Evolutionary conservation across 2,888 invertebrate genomes (phyloP).

Genomic region (Athrips mouffetella): DNA sequence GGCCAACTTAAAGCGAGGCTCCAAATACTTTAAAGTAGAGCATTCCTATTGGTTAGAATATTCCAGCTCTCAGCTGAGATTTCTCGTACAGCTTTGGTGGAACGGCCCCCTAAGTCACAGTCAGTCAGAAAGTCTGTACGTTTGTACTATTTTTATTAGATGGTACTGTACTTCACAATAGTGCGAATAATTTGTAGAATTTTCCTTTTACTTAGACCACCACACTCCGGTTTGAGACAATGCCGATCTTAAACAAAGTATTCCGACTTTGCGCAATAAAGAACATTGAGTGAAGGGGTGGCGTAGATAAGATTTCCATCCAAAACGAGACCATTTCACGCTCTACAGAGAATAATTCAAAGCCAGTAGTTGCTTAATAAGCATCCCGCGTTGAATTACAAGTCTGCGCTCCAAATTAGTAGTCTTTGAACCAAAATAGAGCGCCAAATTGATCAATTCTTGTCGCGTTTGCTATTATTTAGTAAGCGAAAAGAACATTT

Average conservation of each 20-base stretch:
- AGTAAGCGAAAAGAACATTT: neutral
- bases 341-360: conserved; percentile 11
- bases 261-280: conserved; percentile 55
- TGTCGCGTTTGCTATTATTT: neutral
- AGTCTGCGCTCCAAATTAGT: conserved; percentile 4
- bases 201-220: conserved; percentile 28
- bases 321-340: conserved; percentile 34
- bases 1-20: too few species aligned
- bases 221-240: conserved; percentile 39
- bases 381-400: conserved; percentile 6
- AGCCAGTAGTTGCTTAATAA: conserved; percentile 9
- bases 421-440: conserved; percentile 7
- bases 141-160: neutral
- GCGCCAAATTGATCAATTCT: conserved; percentile 1
- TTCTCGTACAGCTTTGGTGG: too few species aligned
- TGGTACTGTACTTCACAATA: neutral
- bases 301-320: conserved; percentile 52
- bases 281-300: conserved; percentile 55
- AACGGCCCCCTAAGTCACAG: too few species aligned
- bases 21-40: too few species aligned
- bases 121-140: too few species aligned
- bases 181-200: neutral
- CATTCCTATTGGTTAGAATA: too few species aligned
- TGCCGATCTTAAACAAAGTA: conserved; percentile 55
- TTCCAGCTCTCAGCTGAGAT: too few species aligned